Evolutionary conservation across 2,888 invertebrate species (phyloP).

Genomic region (Coelinius sp.): DNA sequence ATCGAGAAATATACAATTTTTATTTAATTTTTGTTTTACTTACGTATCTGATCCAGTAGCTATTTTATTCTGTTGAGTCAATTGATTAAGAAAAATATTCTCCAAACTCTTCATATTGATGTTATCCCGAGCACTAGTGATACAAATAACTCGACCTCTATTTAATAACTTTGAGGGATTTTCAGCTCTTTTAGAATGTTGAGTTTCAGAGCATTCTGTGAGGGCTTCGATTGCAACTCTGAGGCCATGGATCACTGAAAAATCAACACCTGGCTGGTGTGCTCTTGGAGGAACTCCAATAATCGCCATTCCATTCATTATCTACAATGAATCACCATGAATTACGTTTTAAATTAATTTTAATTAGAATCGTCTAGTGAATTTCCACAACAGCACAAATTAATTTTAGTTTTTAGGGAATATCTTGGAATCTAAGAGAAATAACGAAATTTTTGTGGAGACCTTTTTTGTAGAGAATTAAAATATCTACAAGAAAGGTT

Average conservation of each 20-base stretch:
- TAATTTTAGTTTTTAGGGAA: too few species aligned
- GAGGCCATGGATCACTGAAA: slow-evolving; percentile 85
- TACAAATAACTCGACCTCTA: slow-evolving; percentile 89
- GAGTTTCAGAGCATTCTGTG: slow-evolving; percentile 85
- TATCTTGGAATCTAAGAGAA: too few species aligned
- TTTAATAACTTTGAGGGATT: slow-evolving; percentile 71
- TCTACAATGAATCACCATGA: slow-evolving; percentile 71
- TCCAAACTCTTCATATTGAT: slow-evolving; percentile 88
- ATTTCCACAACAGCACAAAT: too few species aligned
- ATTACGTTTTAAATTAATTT: too few species aligned
- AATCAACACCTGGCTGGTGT: slow-evolving; percentile 76
- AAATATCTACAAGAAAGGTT: too few species aligned
- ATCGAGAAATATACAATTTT: slow-evolving; percentile 5
- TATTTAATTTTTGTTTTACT: slow-evolving; percentile 52
- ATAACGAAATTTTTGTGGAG: too few species aligned
- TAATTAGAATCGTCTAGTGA: too few species aligned
- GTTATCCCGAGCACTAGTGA: slow-evolving; percentile 91
- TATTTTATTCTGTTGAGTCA: slow-evolving; percentile 85
- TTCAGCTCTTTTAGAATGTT: slow-evolving; percentile 75
- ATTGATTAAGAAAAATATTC: slow-evolving; percentile 86
- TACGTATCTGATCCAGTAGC: slow-evolving; percentile 77
- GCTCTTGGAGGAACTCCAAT: slow-evolving; percentile 83
- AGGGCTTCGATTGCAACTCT: slow-evolving; percentile 89
- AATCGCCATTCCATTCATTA: slow-evolving; percentile 86
- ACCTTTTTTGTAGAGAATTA: too few species aligned